Conservation (phyloP, 1,140 invertebrate species). For the Drosophila funebris region DNA sequence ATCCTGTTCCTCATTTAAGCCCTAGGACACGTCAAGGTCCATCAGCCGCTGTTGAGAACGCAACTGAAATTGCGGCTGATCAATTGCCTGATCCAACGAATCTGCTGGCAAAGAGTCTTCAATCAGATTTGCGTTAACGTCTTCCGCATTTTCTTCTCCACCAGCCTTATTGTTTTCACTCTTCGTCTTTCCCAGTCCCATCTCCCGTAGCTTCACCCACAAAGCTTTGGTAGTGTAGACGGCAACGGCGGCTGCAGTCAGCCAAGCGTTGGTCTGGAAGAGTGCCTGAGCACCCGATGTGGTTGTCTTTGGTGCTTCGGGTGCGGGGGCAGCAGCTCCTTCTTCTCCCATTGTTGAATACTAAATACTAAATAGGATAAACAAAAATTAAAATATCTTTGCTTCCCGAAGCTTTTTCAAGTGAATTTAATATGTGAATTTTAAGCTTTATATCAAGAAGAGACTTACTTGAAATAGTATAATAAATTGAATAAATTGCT, state of each 20-base stretch:
- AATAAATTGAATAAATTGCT: not conserved
- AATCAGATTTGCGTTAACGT: not conserved
- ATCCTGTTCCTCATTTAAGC: not conserved
- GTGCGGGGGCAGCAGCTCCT: not conserved
- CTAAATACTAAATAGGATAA: not conserved
- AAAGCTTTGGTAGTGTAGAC: slow-evolving; percentile 35
- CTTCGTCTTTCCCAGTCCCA: not conserved
- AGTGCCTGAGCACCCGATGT: slow-evolving; percentile 18
- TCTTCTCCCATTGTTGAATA: not conserved
- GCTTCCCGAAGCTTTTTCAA: not conserved
- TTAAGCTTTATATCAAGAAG: not conserved
- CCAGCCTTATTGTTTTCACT: not conserved
- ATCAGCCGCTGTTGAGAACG: not conserved
- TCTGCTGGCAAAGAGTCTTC: not conserved
- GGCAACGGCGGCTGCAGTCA: slow-evolving; percentile 31
- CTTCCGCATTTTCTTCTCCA: not conserved
- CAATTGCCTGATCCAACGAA: not conserved
- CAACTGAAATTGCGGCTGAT: not conserved
- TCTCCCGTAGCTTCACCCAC: slow-evolving; percentile 36
- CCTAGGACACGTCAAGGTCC: not conserved
- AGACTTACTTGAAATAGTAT: not conserved
- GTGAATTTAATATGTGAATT: not conserved
- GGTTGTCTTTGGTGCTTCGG: not conserved
- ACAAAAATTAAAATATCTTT: not conserved
- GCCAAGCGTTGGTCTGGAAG: slow-evolving; percentile 15